A percentile compares a stretch with the other conserved stretches of the same genome.
phyloP scores from a whole-genome alignment of 2,888 invertebrate genomes.

The Sinopyrophorus schimmeli region DNA sequence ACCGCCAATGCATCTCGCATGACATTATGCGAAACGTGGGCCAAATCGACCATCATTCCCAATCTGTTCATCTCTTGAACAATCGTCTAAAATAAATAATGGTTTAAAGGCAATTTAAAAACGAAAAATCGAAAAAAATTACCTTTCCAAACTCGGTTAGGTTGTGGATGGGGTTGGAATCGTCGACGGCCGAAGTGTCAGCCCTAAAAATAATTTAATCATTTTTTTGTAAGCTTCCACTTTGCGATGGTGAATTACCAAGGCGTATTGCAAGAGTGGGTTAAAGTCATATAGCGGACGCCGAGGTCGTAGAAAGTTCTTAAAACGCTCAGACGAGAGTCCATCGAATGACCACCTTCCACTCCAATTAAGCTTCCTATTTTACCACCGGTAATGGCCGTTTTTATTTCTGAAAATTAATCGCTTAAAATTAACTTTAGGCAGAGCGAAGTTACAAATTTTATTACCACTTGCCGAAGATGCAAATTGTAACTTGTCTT shows the following conservation, averaged over 20 bases:
- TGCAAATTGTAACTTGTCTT: slow-evolving; percentile 52
- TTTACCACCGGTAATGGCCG: slow-evolving; percentile 57
- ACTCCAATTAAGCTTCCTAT: slow-evolving; percentile 64
- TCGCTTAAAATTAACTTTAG: too few species aligned
- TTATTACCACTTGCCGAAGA: slow-evolving; percentile 49
- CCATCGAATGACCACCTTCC: slow-evolving; percentile 66
- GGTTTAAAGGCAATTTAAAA: too few species aligned
- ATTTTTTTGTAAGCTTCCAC: too few species aligned
- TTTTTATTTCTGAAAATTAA: slow-evolving; percentile 45
- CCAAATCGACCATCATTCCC: slow-evolving; percentile 66
- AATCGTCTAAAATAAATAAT: slow-evolving; percentile 9
- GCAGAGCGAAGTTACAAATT: neutral
- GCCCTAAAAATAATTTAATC: too few species aligned
- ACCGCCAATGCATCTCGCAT: slow-evolving; percentile 59
- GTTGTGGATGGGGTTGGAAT: slow-evolving; percentile 42
- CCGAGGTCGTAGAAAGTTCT: slow-evolving; percentile 64
- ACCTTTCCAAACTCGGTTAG: slow-evolving; percentile 56
- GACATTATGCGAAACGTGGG: slow-evolving; percentile 62
- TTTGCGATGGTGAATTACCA: too few species aligned
- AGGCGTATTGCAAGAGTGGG: slow-evolving; percentile 65
- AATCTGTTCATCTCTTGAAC: slow-evolving; percentile 41
- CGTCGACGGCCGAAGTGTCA: slow-evolving; percentile 49
- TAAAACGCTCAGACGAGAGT: slow-evolving; percentile 60
- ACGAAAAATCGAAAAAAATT: too few species aligned
- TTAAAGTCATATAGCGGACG: slow-evolving; percentile 64